phyloP scores from a whole-genome alignment of 2,113 vertebrate genomes.

The Antechinus stuartii region DNA sequence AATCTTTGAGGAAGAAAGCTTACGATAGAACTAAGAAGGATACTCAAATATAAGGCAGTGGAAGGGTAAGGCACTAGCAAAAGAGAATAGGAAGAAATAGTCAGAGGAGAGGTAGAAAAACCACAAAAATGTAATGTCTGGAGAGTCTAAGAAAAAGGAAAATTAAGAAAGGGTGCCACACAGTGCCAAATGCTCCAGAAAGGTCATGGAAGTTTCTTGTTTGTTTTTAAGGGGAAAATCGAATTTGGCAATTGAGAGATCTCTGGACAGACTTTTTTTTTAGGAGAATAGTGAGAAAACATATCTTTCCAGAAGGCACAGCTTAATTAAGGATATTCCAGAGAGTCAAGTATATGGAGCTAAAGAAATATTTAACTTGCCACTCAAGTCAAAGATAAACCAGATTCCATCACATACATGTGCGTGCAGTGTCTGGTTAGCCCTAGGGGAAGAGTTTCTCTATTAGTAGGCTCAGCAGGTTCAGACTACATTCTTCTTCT shows the following conservation, averaged over 20 bases:
- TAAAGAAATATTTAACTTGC: conserved; percentile 78
- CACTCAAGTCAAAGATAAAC: conserved; percentile 69
- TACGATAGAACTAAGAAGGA: neutral
- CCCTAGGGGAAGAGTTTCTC: neutral
- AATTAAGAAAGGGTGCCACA: neutral
- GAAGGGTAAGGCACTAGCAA: neutral
- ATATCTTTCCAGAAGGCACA: neutral
- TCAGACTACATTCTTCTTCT: neutral
- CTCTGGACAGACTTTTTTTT: neutral
- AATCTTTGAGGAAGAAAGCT: neutral
- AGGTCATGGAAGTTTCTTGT: neutral
- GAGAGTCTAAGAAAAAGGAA: neutral
- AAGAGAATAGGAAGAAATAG: neutral
- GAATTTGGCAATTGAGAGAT: neutral
- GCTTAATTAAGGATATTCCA: neutral
- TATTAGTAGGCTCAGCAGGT: neutral
- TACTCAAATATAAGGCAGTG: neutral
- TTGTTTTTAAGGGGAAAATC: neutral
- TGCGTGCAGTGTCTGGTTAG: conserved; percentile 41
- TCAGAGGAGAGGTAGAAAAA: neutral
- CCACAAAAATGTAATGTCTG: neutral
- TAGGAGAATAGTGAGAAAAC: neutral
- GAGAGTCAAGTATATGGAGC: conserved; percentile 63
- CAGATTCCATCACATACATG: conserved; percentile 64
- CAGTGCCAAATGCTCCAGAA: neutral